Evolutionary conservation across 2,888 invertebrate species (phyloP), one percentile per base, ranked within the genome.

Genomic region (Pedicia rivosa): DNA sequence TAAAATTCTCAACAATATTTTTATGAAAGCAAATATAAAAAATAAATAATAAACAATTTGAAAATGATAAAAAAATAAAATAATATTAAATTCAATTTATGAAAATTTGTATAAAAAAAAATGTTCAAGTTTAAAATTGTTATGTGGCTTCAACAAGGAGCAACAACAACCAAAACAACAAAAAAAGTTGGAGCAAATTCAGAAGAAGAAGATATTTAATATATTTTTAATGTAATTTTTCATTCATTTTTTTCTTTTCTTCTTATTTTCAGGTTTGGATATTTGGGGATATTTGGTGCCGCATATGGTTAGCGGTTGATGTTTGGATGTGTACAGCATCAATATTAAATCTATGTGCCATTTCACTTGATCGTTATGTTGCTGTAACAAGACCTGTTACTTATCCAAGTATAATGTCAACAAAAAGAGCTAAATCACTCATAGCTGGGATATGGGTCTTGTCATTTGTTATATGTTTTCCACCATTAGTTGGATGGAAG

Each of bases 251-350:
- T 9, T 3, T 20, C 25, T 37, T 29, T 25, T 22, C 17, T 40
- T 41, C 40, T 41, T 43, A 41, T 40, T 56, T 62, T 27, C 67
- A 88, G 79, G 79, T 90, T 55, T 97, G 97, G 97, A 84, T 94
- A 50, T 97, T 94, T 57, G 94, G 95, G 35, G 81, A 83, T 59
- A 70, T 88, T 30, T 92, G 94, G 90, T 97, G 95, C 64, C 82
- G 86, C 42, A 76, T 91, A 46, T 97, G 95, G 95, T 67, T 97
- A 44, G 94, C 95, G 0, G 78, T 94, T 39, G 97, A 97, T 62
- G 95, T 97, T 9, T 92, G 94, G 90, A 84, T 95, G 83, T 95
- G 94, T 65, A 97, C 97, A 0, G 91, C 95, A 0, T 92, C 91
- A 49, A 95, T 95, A 51, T 69, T 95, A 48, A 95, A 95, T 63